Conservation (phyloP, 2,888 invertebrate genomes). For the Sepioteuthis lessoniana region DNA sequence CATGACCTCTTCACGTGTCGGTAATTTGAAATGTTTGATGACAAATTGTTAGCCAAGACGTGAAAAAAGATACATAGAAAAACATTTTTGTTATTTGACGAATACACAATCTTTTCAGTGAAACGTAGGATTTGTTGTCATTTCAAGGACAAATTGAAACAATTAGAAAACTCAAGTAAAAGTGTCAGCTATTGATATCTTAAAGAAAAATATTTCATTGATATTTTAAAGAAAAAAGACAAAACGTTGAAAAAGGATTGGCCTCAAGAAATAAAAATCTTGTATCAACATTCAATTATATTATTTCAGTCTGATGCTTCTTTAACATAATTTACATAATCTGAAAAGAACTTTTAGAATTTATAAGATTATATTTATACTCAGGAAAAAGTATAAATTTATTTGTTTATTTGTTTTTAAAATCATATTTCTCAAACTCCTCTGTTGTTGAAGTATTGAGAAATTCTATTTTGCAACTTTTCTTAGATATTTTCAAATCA, state of each 20-base stretch:
- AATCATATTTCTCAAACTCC: background rate
- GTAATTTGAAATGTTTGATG: no score
- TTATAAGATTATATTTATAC: background rate
- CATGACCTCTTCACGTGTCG: no score
- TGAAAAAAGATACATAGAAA: background rate
- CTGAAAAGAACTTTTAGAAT: background rate
- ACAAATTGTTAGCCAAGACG: background rate
- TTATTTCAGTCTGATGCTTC: background rate
- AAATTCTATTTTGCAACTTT: background rate
- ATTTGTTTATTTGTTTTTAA: background rate
- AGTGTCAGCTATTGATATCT: background rate
- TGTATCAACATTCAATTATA: background rate
- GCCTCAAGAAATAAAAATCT: background rate
- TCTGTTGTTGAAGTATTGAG: no score
- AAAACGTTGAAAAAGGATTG: background rate
- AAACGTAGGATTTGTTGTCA: background rate
- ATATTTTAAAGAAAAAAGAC: background rate
- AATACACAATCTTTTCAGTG: background rate
- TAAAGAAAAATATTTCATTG: no score
- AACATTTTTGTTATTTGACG: background rate
- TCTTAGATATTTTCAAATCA: background rate
- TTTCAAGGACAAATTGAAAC: background rate
- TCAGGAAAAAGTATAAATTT: background rate
- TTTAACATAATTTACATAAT: background rate
- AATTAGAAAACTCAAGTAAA: background rate